Base-by-base conservation (phyloP, 2,888 invertebrate species). In the Lamproptera curius region DNA sequence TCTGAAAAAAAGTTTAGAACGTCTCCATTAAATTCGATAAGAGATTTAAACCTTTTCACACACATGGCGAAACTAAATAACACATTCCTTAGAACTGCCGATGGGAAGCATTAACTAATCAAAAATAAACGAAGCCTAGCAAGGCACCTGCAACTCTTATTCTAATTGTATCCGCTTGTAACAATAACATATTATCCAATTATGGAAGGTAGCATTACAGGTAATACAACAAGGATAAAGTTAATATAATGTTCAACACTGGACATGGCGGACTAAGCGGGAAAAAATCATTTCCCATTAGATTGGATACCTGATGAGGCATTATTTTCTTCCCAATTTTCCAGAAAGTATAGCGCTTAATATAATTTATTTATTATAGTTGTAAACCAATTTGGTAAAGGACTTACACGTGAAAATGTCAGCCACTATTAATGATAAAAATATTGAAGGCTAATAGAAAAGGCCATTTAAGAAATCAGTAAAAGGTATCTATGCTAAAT, bases 141-240 rank as follows among this genome's bases (percentile, higher is more conserved):
- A 42, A 42, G 31, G 37, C 15, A 42, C 42, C 41, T 37, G 28
- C 37, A 37, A 20, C 37, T 42, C 31, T 47, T 38, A 36, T 34
- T 37, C 16, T 42, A 37, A 42, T 47, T 47, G 38, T 42, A 47
- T 47, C 42, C 47, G 37, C 14, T 47, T 42, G 33, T 23, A 47
- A 13, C n/a, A 31, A 46, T 41, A 46, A 16, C 35, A 41, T 28
- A 28, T 28, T 28, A 41, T 46, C 34, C 35, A 40, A 46, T 46
- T 47, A 41, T 9, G 42, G 16, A 14, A 41, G 9, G 36, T 14
- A 33, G 31, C 9, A 16, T 47, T 36, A 26, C 13, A 16, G n/a
- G 17, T 38, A 28, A 31, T 31, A 31, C 31, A 31, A 31, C 31
- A 31, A 31, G 31, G 31, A 31, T 31, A 31, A 31, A 31, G 11